A percentile compares a stretch with the other conserved stretches of the same genome.
Evolutionary conservation across 2,113 vertebrate species (phyloP).

Genomic region (Abramis brama): DNA sequence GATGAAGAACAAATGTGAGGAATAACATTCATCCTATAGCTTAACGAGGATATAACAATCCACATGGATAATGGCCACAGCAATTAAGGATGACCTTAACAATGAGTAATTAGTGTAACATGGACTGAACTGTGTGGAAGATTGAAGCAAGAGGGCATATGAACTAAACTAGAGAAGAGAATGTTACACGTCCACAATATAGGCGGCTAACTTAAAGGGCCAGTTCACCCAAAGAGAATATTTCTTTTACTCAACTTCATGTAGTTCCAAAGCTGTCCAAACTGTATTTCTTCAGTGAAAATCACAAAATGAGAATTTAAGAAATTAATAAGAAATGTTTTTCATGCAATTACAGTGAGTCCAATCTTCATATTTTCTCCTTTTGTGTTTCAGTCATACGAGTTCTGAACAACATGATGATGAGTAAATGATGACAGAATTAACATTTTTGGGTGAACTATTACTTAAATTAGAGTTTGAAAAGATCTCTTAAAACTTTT

Average conservation of each 20-base stretch:
- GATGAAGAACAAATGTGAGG: constrained; percentile 3
- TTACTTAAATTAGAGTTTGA: not conserved
- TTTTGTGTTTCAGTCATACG: not conserved
- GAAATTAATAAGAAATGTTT: not conserved
- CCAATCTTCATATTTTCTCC: not conserved
- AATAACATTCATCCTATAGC: constrained; percentile 22
- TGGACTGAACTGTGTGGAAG: not conserved
- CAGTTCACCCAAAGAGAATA: not conserved
- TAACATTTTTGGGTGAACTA: not conserved
- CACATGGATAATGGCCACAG: constrained; percentile 3
- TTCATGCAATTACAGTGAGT: not conserved
- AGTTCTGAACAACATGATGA: not conserved
- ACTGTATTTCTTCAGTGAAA: not conserved
- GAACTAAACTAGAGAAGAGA: not conserved
- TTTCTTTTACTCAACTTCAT: not conserved
- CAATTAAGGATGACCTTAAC: constrained; percentile 28
- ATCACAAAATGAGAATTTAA: not conserved
- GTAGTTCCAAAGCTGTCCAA: not conserved
- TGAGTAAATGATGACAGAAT: not conserved
- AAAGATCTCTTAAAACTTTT: constrained; percentile 1
- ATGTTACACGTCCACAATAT: not conserved
- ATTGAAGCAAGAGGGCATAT: not conserved
- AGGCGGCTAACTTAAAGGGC: not conserved
- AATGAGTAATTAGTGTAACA: constrained; percentile 14
- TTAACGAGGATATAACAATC: constrained; percentile 15